Percentiles rank a stretch among this genome's conserved stretches.
These are phyloP conservation scores for Myocastor coypus DNA, from an alignment of 2,113 vertebrate genomes.

Conservation along the genomic window DNA sequence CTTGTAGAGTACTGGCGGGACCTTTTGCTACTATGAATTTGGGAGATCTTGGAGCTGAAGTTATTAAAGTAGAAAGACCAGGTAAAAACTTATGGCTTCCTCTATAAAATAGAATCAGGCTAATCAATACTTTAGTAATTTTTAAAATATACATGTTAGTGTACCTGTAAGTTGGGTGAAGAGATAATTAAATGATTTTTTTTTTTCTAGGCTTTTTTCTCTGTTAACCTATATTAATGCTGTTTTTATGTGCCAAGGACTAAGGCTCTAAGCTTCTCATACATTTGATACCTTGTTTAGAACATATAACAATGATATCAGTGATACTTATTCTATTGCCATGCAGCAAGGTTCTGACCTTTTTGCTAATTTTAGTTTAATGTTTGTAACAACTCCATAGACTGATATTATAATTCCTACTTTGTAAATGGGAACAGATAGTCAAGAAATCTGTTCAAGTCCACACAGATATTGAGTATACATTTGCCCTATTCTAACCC, in stretches of 20 bases:
- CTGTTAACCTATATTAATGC: background rate
- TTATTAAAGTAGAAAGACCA: constrained; percentile 97
- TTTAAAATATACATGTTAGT: background rate
- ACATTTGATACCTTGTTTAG: background rate
- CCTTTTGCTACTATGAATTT: constrained; percentile 98
- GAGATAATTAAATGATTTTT: constrained; percentile 42
- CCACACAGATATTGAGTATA: background rate
- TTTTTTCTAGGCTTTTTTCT: background rate
- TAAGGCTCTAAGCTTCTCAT: background rate
- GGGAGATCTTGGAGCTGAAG: constrained; percentile 96
- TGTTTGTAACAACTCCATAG: background rate
- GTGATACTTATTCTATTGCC: background rate
- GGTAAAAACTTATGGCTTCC: constrained; percentile 84
- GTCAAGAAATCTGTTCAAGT: background rate
- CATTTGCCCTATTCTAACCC: background rate
- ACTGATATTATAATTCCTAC: background rate
- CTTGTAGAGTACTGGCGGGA: constrained; percentile 94
- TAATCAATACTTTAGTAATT: constrained; percentile 36
- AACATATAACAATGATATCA: background rate
- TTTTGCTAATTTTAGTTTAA: background rate
- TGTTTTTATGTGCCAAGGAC: background rate
- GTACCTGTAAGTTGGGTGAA: background rate
- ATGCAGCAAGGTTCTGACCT: background rate
- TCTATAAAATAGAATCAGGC: constrained; percentile 30
- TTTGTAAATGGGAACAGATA: constrained; percentile 51